Evolutionary conservation across 2,113 vertebrate species (phyloP).

Genomic region (Theristicus caerulescens): DNA sequence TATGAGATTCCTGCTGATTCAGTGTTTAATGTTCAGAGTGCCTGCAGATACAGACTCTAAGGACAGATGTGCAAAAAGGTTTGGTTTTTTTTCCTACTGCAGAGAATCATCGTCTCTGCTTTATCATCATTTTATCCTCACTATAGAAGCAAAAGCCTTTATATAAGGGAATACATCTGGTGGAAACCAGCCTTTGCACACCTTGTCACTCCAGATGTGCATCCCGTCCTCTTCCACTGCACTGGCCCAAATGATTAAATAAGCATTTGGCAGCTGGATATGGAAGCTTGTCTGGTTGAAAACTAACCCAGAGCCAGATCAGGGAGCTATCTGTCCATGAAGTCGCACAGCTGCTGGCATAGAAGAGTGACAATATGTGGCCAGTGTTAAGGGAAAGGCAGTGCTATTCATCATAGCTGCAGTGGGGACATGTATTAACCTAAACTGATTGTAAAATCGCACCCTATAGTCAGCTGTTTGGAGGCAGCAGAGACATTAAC

Average conservation of each 20-base stretch:
- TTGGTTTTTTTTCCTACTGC: not conserved
- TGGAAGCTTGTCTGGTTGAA: not conserved
- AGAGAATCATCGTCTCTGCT: not conserved
- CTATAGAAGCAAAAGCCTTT: not conserved
- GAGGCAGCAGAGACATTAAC: not conserved
- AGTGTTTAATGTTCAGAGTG: not conserved
- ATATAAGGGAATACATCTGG: rapidly evolving
- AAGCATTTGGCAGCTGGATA: not conserved
- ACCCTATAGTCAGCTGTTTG: not conserved
- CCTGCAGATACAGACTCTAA: not conserved
- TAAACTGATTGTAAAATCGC: not conserved
- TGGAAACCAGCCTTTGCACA: not conserved
- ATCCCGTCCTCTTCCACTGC: not conserved
- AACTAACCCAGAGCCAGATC: not conserved
- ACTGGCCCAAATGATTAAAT: not conserved
- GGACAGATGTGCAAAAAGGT: not conserved
- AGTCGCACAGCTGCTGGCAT: not conserved
- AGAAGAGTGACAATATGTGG: not conserved
- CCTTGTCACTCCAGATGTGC: not conserved
- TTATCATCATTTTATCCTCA: not conserved
- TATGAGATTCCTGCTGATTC: not conserved
- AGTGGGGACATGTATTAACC: not conserved
- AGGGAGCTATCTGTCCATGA: not conserved
- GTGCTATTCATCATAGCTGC: not conserved
- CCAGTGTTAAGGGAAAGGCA: not conserved